Base-by-base conservation (phyloP, 1,140 invertebrate species). In the Drosophila kurseongensis region DNA sequence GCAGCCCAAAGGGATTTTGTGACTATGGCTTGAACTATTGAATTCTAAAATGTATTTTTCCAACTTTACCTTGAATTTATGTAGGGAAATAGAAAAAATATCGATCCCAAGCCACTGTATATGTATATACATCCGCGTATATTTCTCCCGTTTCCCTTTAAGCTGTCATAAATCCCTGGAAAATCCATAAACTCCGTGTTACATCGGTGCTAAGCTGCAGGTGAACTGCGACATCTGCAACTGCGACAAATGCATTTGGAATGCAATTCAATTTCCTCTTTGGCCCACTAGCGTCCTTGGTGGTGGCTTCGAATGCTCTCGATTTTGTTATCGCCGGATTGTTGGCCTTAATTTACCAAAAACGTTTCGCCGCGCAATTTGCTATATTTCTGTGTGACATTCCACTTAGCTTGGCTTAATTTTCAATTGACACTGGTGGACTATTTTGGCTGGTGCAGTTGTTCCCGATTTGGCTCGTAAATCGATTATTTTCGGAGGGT, bases 241-340 rank as follows among this genome's bases (percentile, higher is more conserved):
- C 66, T 65, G 52, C 62, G 56, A 66, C 75, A 83, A 79, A 74
- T 88, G 83, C 79, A 77, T 88, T 88, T 63, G 41, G 67, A 88
- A 89, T 88, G 83, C 83, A 83, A 83, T 89, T 80, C 75, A 79
- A 88, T 86, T 83, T 89, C 72, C 72, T 74, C 68, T 85, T 59
- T 47, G 36, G 23, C 51, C 23, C 55, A 35, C 42, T 40, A 29
- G 14, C 36, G 61, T 60, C 63, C 75, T 69, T 61, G 67, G n/a
- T 42, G 41, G 44, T 55, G 54, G 47, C 38, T 61, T 40, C 29
- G 16, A 32, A 10, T 72, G 56, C 27, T 54, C 32, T 66, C 47
- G 48, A 51, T 86, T 78, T 78, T 73, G 18, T 48, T 58, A 35
- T 51, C 48, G n/a, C 48, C n/a, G 68, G 66, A 86, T 67, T 79